Evolutionary conservation across 1,140 invertebrate species (phyloP).

Genomic region (Diorhabda carinulata): DNA sequence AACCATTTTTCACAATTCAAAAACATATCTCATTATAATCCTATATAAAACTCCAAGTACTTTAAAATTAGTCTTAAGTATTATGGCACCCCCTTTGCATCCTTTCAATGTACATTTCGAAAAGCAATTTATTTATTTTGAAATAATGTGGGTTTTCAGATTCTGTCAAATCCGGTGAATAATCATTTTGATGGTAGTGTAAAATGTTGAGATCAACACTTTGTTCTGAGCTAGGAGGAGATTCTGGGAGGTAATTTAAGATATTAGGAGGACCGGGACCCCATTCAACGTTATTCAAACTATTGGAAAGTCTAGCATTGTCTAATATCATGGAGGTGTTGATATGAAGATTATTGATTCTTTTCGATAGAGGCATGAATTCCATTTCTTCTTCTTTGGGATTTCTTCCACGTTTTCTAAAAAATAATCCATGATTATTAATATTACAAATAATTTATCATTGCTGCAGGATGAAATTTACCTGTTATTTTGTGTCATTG

Average conservation of each 20-base stretch:
- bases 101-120: conserved; percentile 57
- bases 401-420: conserved; percentile 61
- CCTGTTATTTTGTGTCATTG: conserved; percentile 1
- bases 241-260: conserved; percentile 20
- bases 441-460: neutral
- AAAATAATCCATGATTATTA: conserved; percentile 25
- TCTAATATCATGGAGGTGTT: conserved; percentile 49
- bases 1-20: no score
- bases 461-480: neutral
- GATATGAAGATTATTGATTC: conserved; percentile 75
- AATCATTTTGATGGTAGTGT: conserved; percentile 38
- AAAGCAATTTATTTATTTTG: conserved; percentile 60
- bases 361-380: conserved; percentile 72
- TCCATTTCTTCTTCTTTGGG: conserved; percentile 61
- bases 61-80: conserved; percentile 17
- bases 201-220: conserved; percentile 36
- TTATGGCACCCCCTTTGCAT: conserved; percentile 48
- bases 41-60: no score
- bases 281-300: conserved; percentile 29
- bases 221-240: conserved; percentile 33
- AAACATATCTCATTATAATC: no score
- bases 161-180: conserved; percentile 55
- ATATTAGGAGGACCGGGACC: conserved; percentile 33
- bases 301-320: conserved; percentile 14
- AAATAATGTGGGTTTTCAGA: conserved; percentile 62